phyloP scores from a whole-genome alignment of 2,113 vertebrate species.

The Cnemophilus loriae region DNA sequence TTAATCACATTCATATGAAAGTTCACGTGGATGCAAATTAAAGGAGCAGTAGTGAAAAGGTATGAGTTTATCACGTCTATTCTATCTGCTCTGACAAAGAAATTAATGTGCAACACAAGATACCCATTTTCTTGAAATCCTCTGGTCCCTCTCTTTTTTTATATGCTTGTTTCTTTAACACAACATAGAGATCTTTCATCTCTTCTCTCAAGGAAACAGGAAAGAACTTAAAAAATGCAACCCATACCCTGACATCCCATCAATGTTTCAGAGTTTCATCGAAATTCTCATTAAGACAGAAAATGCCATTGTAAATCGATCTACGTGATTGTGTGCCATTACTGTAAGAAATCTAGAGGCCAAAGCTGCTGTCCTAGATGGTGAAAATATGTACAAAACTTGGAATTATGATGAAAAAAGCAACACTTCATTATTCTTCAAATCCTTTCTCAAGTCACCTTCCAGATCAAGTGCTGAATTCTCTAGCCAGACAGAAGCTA shows the following conservation, averaged over 20 bases:
- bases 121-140: background rate
- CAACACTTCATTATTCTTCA: background rate
- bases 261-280: background rate
- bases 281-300: background rate
- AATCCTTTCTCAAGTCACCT: background rate
- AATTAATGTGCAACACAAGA: background rate
- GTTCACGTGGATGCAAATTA: background rate
- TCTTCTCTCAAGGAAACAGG: background rate
- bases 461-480: background rate
- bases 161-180: background rate
- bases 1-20: background rate
- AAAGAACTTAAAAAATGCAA: background rate
- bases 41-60: background rate
- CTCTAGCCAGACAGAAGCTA: background rate
- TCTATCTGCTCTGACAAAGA: background rate
- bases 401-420: background rate
- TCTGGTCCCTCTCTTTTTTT: background rate
- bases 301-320: background rate
- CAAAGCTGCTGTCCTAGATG: background rate
- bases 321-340: accelerated
- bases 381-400: background rate
- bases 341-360: background rate
- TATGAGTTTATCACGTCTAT: background rate
- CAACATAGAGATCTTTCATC: background rate
- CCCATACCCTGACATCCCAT: background rate